Conservation (phyloP, 2,888 invertebrate genomes). For the Galeopsomyia nigrocyanea region DNA sequence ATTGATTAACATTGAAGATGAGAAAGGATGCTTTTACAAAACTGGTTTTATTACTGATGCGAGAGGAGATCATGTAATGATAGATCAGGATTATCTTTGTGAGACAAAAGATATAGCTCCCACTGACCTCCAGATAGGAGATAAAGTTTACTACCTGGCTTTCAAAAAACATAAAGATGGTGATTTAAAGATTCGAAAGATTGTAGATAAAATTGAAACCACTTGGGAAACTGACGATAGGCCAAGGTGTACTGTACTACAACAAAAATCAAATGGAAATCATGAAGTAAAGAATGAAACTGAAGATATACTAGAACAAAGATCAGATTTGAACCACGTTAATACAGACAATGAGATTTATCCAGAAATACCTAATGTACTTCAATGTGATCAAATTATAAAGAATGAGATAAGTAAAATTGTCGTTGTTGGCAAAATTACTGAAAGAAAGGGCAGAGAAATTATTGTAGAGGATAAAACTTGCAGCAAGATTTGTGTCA, state of each 20-base stretch:
- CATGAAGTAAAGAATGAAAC: too few relatives aligned
- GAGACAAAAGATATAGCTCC: slow-evolving; percentile 66
- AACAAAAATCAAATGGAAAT: too few relatives aligned
- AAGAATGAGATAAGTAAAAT: slow-evolving; percentile 54
- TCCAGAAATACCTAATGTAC: neutral
- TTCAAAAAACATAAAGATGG: slow-evolving; percentile 69
- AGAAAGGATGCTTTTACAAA: slow-evolving; percentile 56
- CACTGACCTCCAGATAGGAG: slow-evolving; percentile 69
- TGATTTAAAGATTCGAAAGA: slow-evolving; percentile 72
- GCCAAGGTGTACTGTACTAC: too few relatives aligned
- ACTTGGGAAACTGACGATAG: slow-evolving; percentile 53
- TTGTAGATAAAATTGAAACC: slow-evolving; percentile 71
- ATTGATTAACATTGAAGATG: slow-evolving; percentile 20
- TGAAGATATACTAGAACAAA: too few relatives aligned
- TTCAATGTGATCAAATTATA: slow-evolving; percentile 16
- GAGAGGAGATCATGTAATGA: slow-evolving; percentile 70
- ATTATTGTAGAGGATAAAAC: slow-evolving; percentile 70
- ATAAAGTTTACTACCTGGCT: slow-evolving; percentile 73
- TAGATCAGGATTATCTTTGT: slow-evolving; percentile 75
- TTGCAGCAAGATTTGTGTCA: slow-evolving; percentile 67
- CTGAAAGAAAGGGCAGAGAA: slow-evolving; percentile 64
- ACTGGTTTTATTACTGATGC: slow-evolving; percentile 75
- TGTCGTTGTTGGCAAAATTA: slow-evolving; percentile 67
- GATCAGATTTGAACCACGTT: too few relatives aligned
- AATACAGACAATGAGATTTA: neutral